These are phyloP conservation scores for Tinea semifulvella DNA, from an alignment of 2,888 invertebrate genomes.

Conservation along the genomic window DNA sequence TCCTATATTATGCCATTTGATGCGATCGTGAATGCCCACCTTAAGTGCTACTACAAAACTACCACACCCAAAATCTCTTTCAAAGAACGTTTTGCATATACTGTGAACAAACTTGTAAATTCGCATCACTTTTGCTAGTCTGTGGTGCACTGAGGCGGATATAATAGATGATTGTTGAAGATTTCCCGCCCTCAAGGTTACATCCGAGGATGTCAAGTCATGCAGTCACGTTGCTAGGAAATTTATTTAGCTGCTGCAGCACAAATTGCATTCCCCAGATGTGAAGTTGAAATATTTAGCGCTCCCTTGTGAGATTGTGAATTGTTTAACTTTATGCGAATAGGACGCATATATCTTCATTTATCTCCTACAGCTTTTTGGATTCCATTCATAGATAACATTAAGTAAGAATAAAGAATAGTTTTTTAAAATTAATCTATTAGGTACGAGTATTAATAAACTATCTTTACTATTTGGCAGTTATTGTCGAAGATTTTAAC, in stretches of 20 bases:
- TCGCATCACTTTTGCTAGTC: not conserved
- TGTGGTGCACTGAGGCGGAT: not conserved
- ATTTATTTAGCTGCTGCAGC: conserved; percentile 7
- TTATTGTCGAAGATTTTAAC: no score
- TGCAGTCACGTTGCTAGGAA: conserved; percentile 4
- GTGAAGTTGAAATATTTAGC: conserved; percentile 8
- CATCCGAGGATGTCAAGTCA: conserved; percentile 7
- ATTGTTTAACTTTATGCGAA: no score
- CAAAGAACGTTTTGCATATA: not conserved
- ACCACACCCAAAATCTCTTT: not conserved
- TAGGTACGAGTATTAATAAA: no score
- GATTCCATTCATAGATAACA: no score
- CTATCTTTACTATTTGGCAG: no score
- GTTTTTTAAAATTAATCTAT: no score
- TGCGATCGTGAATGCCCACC: no score
- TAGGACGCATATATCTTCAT: no score
- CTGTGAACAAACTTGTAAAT: not conserved
- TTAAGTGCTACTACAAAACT: conserved; percentile 6
- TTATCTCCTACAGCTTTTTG: no score
- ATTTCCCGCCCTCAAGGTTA: conserved; percentile 5
- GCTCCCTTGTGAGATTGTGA: no score
- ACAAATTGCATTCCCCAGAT: conserved; percentile 8
- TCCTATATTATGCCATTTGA: no score
- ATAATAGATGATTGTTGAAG: conserved; percentile 8
- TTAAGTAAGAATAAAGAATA: no score